These are phyloP conservation scores for Protomyctophum bolini DNA, from an alignment of 2,113 vertebrate genomes.

Conservation along the genomic window DNA sequence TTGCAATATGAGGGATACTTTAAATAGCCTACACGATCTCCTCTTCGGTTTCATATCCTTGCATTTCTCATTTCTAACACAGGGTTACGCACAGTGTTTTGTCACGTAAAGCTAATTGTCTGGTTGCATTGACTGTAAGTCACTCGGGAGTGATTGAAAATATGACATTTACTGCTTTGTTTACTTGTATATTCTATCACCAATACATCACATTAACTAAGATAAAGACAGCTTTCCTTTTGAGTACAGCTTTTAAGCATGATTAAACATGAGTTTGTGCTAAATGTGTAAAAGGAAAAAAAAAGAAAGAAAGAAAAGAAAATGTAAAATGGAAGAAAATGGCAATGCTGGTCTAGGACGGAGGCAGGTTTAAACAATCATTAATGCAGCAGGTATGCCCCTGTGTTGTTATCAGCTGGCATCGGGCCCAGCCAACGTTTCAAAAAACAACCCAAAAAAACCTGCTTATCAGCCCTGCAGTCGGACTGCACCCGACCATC, in stretches of 20 bases:
- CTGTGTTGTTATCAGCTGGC: constrained; percentile 65
- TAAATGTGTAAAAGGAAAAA: constrained; percentile 35
- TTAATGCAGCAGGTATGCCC: constrained; percentile 75
- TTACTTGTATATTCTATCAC: background rate
- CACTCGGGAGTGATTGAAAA: too few relatives aligned
- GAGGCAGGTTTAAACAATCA: constrained; percentile 69
- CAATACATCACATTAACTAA: background rate
- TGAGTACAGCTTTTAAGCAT: background rate
- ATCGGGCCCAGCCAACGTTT: constrained; percentile 38
- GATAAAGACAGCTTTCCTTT: background rate
- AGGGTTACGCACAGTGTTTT: too few relatives aligned
- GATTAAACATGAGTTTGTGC: constrained; percentile 40
- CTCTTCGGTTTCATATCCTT: too few relatives aligned
- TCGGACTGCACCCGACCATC: constrained; percentile 39
- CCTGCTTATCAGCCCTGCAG: constrained; percentile 50
- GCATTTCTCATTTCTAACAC: too few relatives aligned
- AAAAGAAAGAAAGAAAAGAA: constrained; percentile 53
- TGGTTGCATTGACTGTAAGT: too few relatives aligned
- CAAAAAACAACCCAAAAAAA: constrained; percentile 36
- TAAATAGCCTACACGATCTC: too few relatives aligned
- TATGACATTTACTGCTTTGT: background rate
- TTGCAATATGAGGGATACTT: too few relatives aligned
- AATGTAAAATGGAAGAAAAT: constrained; percentile 52
- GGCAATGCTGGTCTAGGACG: constrained; percentile 32
- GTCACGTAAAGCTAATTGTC: too few relatives aligned